Conservation (phyloP, 2,888 invertebrate genomes). For the Coenonympha arcania region DNA sequence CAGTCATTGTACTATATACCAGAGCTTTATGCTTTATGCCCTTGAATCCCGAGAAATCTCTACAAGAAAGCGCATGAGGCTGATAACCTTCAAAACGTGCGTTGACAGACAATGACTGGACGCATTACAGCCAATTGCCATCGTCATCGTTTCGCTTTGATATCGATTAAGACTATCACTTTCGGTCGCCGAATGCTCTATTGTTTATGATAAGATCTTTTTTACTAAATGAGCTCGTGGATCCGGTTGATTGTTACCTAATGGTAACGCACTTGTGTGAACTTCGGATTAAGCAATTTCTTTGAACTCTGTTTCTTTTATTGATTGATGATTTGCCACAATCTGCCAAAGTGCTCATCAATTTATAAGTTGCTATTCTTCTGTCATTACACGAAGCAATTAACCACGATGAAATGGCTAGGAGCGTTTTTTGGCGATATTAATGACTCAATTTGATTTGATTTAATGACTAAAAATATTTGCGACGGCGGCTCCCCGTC, state of each 20-base stretch:
- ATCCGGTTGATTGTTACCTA: conserved; percentile 68
- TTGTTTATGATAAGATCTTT: conserved; percentile 67
- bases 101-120: conserved; percentile 43
- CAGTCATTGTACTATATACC: background rate
- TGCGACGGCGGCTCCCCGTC: no score
- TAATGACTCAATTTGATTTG: no score
- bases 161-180: conserved; percentile 69
- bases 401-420: no score
- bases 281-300: conserved; percentile 31
- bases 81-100: conserved; percentile 14
- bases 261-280: conserved; percentile 65
- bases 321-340: no score
- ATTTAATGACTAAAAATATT: no score
- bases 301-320: background rate
- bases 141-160: conserved; percentile 51
- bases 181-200: conserved; percentile 64
- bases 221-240: conserved; percentile 64
- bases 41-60: conserved; percentile 5
- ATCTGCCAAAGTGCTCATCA: no score
- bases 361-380: no score
- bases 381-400: no score
- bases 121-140: conserved; percentile 43
- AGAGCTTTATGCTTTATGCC: background rate
- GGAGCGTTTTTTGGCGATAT: no score
- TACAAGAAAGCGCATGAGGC: conserved; percentile 7